phyloP scores from a whole-genome alignment of 2,113 vertebrate genomes.

The Pipa parva region DNA sequence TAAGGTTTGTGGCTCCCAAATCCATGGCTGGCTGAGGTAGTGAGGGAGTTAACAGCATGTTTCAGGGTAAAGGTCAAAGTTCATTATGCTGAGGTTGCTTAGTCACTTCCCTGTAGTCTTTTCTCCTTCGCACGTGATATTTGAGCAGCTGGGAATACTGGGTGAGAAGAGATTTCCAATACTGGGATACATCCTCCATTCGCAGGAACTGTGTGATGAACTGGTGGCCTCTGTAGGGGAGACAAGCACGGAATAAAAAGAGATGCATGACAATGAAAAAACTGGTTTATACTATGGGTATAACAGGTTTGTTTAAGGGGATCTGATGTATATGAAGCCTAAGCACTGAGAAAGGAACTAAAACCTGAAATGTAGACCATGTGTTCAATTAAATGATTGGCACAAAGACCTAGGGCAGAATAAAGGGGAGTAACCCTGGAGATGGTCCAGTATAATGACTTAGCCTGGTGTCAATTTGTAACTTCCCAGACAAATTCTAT shows the following conservation, averaged over 20 bases:
- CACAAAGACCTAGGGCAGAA: no score
- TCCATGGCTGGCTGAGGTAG: neutral
- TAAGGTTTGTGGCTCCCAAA: no score
- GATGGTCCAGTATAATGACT: no score
- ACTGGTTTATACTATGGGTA: no score
- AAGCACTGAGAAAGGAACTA: no score
- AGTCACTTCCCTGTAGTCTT: slow-evolving; percentile 68
- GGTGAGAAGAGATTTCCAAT: slow-evolving; percentile 85
- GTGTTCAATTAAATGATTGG: no score
- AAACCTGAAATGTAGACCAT: no score
- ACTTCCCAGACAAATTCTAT: no score
- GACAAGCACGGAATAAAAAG: slow-evolving; percentile 39
- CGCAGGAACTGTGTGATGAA: slow-evolving; percentile 82
- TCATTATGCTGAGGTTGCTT: slow-evolving; percentile 69
- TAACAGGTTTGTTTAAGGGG: neutral
- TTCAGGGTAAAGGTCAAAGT: slow-evolving; percentile 58
- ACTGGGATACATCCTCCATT: slow-evolving; percentile 88
- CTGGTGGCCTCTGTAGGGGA: slow-evolving; percentile 71
- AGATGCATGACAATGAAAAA: no score
- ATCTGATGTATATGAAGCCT: no score
- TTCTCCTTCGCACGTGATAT: slow-evolving; percentile 76
- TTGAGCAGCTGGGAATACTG: slow-evolving; percentile 76
- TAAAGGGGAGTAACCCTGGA: no score
- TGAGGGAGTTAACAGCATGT: neutral
- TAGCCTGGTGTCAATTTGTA: no score